phyloP scores from a whole-genome alignment of 2,888 invertebrate species.

The Polydrusus pterygomalis region DNA sequence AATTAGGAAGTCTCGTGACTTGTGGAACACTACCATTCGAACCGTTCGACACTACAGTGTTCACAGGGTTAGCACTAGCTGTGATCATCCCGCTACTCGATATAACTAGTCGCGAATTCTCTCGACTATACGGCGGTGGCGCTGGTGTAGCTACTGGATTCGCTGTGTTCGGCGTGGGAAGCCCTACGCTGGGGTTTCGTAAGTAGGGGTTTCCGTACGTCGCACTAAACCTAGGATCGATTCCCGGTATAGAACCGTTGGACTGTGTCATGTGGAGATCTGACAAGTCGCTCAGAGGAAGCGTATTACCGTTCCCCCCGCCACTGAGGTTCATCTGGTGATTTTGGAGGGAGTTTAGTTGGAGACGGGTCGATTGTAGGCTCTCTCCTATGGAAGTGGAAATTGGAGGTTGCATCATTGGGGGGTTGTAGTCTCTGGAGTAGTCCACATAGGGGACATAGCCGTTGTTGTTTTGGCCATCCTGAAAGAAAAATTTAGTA shows the following conservation, averaged over 20 bases:
- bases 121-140: slow-evolving; percentile 81
- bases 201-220: slow-evolving; percentile 91
- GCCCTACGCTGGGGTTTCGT: slow-evolving; percentile 76
- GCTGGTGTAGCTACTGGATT: slow-evolving; percentile 88
- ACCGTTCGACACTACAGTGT: slow-evolving; percentile 73
- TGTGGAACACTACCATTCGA: slow-evolving; percentile 74
- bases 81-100: slow-evolving; percentile 66
- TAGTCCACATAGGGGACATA: slow-evolving; percentile 94
- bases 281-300: slow-evolving; percentile 69
- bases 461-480: slow-evolving; percentile 88
- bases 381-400: slow-evolving; percentile 73
- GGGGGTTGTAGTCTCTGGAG: slow-evolving; percentile 91
- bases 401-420: slow-evolving; percentile 77
- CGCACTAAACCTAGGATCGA: slow-evolving; percentile 91
- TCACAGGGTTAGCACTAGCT: slow-evolving; percentile 68
- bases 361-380: slow-evolving; percentile 71
- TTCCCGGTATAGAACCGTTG: slow-evolving; percentile 70
- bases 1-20: slow-evolving; percentile 73
- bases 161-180: slow-evolving; percentile 79
- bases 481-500: slow-evolving; percentile 72
- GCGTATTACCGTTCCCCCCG: slow-evolving; percentile 64
- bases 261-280: slow-evolving; percentile 68
- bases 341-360: slow-evolving; percentile 70
- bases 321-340: slow-evolving; percentile 61
- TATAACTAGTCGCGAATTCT: slow-evolving; percentile 65